A percentile compares a stretch with the other conserved stretches of the same genome.
These are phyloP conservation scores for Drosophila atripex DNA, from an alignment of 2,888 invertebrate genomes.

Conservation along the genomic window DNA sequence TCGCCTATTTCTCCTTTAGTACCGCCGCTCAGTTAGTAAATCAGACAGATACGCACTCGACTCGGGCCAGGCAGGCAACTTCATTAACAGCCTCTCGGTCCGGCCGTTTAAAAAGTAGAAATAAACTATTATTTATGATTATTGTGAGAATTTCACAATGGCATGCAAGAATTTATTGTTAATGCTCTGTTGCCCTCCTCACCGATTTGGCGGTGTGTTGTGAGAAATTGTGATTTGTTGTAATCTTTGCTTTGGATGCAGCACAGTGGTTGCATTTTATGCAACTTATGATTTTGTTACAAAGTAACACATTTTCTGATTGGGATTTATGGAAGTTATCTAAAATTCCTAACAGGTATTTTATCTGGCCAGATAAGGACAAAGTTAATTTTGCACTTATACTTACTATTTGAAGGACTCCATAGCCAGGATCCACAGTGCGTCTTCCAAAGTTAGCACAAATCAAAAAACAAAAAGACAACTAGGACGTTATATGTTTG, in stretches of 20 bases:
- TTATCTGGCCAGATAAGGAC: not conserved
- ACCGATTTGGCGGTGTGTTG: conserved; percentile 8
- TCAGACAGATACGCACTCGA: conserved; percentile 42
- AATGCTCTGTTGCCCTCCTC: conserved; percentile 49
- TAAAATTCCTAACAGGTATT: too few relatives aligned
- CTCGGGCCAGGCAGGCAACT: conserved; percentile 63
- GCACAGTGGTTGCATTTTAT: conserved; percentile 24
- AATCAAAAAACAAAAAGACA: not conserved
- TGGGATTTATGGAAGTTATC: not conserved
- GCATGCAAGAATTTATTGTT: conserved; percentile 81
- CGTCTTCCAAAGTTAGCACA: not conserved
- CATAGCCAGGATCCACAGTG: not conserved
- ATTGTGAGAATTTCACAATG: conserved; percentile 82
- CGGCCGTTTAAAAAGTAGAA: conserved; percentile 75
- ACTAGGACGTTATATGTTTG: conserved; percentile 27
- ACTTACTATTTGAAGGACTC: not conserved
- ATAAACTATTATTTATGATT: conserved; percentile 81
- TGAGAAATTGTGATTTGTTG: conserved; percentile 22
- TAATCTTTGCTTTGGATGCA: conserved; percentile 27
- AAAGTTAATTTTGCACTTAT: too few relatives aligned
- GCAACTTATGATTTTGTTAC: not conserved
- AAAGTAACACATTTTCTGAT: not conserved
- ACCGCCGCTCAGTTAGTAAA: conserved; percentile 49
- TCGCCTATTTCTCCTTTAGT: conserved; percentile 62
- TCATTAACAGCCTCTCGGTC: conserved; percentile 60